phyloP scores from a whole-genome alignment of 2,113 vertebrate genomes.

The Gavia stellata region DNA sequence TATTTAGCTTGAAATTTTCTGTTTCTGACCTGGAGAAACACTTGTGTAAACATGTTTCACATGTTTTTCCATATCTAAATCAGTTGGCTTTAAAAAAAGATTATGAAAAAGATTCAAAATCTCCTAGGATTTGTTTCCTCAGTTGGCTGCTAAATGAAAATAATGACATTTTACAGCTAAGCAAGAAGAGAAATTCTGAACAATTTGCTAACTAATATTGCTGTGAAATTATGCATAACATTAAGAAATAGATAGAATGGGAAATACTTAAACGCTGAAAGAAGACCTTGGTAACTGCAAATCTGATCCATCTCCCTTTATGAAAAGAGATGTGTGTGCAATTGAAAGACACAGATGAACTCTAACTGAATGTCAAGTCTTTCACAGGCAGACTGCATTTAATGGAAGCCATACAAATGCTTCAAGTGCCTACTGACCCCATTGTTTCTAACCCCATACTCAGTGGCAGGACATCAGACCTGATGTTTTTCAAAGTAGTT shows the following conservation, averaged over 20 bases:
- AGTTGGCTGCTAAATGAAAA: conserved; percentile 7
- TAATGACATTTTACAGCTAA: background rate
- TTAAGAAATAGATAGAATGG: background rate
- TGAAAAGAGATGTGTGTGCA: background rate
- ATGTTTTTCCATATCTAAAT: background rate
- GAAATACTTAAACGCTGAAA: background rate
- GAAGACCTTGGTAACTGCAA: background rate
- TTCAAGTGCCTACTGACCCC: background rate
- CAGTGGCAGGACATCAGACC: background rate
- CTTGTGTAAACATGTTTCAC: background rate
- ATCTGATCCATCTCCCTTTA: background rate
- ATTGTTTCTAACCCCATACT: background rate
- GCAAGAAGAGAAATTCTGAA: background rate
- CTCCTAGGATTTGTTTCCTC: conserved; percentile 1
- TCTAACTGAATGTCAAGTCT: background rate
- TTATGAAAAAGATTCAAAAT: conserved; percentile 1
- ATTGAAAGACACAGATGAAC: background rate
- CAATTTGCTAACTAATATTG: background rate
- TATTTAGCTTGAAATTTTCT: background rate
- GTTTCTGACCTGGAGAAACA: background rate
- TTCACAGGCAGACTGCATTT: background rate
- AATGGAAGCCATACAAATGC: background rate
- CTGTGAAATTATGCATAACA: background rate
- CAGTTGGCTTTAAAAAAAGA: background rate
- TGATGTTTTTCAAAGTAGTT: background rate